These are phyloP conservation scores for Apaloderma vittatum DNA, from an alignment of 2,113 vertebrate species.

Conservation along the genomic window DNA sequence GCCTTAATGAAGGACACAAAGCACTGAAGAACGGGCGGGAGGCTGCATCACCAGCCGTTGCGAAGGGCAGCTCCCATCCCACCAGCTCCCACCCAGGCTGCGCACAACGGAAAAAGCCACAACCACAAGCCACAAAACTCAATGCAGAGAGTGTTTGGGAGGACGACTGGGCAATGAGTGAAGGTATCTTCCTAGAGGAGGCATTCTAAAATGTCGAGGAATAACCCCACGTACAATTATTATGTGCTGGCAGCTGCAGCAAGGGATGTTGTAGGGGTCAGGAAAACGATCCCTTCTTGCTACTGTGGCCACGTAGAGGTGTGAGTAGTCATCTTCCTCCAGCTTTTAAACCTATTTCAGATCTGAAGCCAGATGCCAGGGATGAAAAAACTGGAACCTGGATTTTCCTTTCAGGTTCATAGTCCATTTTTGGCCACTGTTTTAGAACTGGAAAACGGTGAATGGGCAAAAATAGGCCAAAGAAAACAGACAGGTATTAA, in stretches of 20 bases:
- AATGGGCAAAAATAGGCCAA: neutral
- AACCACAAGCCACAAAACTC: neutral
- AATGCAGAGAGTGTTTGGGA: neutral
- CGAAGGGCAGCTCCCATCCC: neutral
- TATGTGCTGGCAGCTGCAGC: neutral
- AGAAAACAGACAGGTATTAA: neutral
- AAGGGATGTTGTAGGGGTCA: neutral
- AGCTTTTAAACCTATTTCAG: neutral
- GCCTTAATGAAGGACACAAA: neutral
- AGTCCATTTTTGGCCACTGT: neutral
- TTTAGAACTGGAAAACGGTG: neutral
- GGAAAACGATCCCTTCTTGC: neutral
- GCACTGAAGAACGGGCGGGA: neutral
- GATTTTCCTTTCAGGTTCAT: neutral
- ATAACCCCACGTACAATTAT: neutral
- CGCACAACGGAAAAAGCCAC: neutral
- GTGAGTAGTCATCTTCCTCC: neutral
- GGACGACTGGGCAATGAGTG: rapidly evolving
- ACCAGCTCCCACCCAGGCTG: neutral
- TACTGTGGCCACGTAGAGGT: neutral
- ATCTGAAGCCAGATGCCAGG: neutral
- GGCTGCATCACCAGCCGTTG: neutral
- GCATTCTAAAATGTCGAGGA: neutral
- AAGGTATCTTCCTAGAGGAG: neutral
- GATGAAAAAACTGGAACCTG: neutral